Evolutionary conservation across 92 coral and sea anemone species (phyloP), one percentile per base, ranked within the genome.

Genomic region (Diadumene lineata): DNA sequence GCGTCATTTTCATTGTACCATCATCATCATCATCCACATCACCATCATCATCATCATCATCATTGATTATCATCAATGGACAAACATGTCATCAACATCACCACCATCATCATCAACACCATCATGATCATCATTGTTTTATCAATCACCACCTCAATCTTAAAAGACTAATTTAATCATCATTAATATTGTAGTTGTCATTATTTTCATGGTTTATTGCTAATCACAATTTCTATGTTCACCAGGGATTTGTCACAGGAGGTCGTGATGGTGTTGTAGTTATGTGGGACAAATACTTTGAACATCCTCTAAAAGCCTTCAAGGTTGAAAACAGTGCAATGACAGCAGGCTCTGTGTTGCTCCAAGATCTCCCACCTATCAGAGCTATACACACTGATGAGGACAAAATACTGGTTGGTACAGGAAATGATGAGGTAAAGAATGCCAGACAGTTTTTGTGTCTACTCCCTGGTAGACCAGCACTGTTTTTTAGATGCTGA

Each of bases 231-330:
- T 33, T 26, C 31, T 64, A 50, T 79, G 50, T 4, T 57, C 29
- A 24, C 48, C 70, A 94, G 98, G 98, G 98, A 26, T 94, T 85
- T 58, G 98, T 94, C 31, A 94, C 98, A 31, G 98, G 98, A 22
- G 98, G 98, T 23, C 80, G 89, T 62, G 98, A 94, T 58, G 98
- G 98, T 10, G 98, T 94, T 0, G 97, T 94, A 11, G 87, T 88
- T 18, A 89, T 94, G 87, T 94, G 98, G 98, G 98, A 94, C 75
- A 76, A 83, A 71, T 70, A 73, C 64, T 94, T 94, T 84, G 97
- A 94, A 33, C 92, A 94, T 68, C 92, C 97, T 63, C 77, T 94
- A 7, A 92, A 80, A 73, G 98, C 97, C 17, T 94, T 92, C 85
- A 94, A 88, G 46, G 96, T 94, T 46, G 98, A 94, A 74, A 89